A percentile compares a stretch with the other conserved stretches of the same genome.
phyloP scores from a whole-genome alignment of 2,113 vertebrate genomes.

The Aplodontia rufa region DNA sequence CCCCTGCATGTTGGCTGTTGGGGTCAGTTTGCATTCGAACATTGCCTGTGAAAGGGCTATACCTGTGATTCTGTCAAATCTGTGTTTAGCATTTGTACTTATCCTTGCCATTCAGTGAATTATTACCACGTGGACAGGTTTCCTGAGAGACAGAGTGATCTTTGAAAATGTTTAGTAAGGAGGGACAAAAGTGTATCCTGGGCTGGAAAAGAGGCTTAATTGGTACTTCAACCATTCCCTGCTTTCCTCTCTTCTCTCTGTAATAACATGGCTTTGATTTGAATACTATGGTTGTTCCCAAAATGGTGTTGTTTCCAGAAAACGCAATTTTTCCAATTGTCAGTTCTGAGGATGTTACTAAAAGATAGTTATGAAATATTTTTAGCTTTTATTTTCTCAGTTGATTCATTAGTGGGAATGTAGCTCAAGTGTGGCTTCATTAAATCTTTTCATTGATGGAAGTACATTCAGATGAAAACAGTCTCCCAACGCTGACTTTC shows the following conservation, averaged over 20 bases:
- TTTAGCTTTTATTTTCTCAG: slow-evolving; percentile 71
- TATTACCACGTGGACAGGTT: slow-evolving; percentile 74
- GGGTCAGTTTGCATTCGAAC: not conserved
- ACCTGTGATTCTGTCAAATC: not conserved
- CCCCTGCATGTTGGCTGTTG: fast-evolving
- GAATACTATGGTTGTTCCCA: slow-evolving; percentile 55
- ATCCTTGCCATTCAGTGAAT: slow-evolving; percentile 61
- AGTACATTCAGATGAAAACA: slow-evolving; percentile 59
- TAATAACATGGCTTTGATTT: slow-evolving; percentile 9
- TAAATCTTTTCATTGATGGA: slow-evolving; percentile 69
- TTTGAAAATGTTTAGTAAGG: slow-evolving; percentile 77
- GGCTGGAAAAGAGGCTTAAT: slow-evolving; percentile 8
- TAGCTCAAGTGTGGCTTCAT: slow-evolving; percentile 77
- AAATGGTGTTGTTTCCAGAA: slow-evolving; percentile 74
- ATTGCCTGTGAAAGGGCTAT: not conserved
- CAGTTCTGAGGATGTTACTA: slow-evolving; percentile 68
- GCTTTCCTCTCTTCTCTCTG: not conserved
- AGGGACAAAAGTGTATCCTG: not conserved
- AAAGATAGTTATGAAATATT: slow-evolving; percentile 67
- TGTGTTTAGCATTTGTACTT: not conserved
- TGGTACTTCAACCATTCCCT: not conserved
- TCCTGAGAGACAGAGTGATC: slow-evolving; percentile 72
- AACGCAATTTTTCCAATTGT: slow-evolving; percentile 68
- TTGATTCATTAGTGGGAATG: slow-evolving; percentile 74
- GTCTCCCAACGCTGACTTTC: slow-evolving; percentile 38